A percentile compares a stretch with the other conserved stretches of the same genome.
Conservation (phyloP, 2,113 vertebrate species). For the Elephantulus edwardii region DNA sequence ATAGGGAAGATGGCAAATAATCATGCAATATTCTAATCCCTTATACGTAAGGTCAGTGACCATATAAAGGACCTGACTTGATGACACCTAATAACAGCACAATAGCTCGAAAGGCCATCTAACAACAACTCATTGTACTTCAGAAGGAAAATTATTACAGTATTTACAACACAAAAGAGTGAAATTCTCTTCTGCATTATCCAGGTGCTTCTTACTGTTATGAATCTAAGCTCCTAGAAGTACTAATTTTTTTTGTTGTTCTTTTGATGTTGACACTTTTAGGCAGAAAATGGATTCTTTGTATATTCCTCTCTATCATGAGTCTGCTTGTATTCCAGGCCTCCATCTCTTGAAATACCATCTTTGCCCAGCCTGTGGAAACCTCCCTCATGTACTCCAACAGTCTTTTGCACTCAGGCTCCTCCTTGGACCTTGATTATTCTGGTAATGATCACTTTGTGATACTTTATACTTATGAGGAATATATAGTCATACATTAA, state of each 20-base stretch:
- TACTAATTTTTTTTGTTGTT: neutral
- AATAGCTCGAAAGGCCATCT: neutral
- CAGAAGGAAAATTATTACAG: accelerated
- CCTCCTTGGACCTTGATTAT: neutral
- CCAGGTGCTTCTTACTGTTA: neutral
- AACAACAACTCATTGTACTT: neutral
- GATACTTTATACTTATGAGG: accelerated
- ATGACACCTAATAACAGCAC: too few relatives aligned
- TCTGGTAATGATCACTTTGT: accelerated
- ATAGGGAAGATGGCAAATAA: too few relatives aligned
- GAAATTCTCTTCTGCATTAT: neutral
- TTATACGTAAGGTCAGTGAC: too few relatives aligned
- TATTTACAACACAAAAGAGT: neutral
- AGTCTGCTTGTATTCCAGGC: neutral
- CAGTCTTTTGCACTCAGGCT: neutral
- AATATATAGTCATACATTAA: accelerated
- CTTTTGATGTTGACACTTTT: neutral
- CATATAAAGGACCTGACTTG: too few relatives aligned
- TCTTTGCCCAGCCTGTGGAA: neutral
- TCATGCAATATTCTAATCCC: too few relatives aligned
- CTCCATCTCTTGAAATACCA: neutral
- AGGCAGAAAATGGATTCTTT: neutral
- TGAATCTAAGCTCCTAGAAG: neutral
- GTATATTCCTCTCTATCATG: neutral
- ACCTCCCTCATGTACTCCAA: neutral